phyloP scores from a whole-genome alignment of 2,797 vertebrate genomes.

The Triplophysa yarkandensis region DNA sequence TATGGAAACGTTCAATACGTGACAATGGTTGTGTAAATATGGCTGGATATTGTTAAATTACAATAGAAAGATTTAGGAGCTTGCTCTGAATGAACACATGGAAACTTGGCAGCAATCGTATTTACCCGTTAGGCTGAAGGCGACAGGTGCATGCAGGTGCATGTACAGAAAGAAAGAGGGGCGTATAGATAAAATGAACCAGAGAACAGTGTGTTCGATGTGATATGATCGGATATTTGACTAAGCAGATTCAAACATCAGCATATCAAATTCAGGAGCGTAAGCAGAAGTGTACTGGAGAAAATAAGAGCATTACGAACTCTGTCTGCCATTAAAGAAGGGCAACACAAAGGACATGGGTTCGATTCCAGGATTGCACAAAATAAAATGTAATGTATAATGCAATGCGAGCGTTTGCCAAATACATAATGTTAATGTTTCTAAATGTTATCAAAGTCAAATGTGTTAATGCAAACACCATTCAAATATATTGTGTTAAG shows the following conservation, averaged over 20 bases:
- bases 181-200: background rate
- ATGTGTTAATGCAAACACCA: slow-evolving; percentile 6
- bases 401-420: no score
- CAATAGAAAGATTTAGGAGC: background rate
- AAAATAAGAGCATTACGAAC: no score
- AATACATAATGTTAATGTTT: no score
- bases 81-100: slow-evolving; percentile 3
- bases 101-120: slow-evolving; percentile 2
- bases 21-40: slow-evolving; percentile 10
- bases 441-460: slow-evolving; percentile 35
- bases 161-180: slow-evolving; percentile 9
- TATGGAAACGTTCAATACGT: slow-evolving; percentile 13
- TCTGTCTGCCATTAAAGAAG: no score
- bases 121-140: slow-evolving; percentile 29
- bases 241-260: slow-evolving; percentile 44
- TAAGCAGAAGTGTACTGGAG: slow-evolving; percentile 53
- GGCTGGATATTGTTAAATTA: slow-evolving; percentile 16
- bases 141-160: slow-evolving; percentile 23
- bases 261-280: slow-evolving; percentile 62
- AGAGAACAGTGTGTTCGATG: slow-evolving; percentile 38
- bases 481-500: background rate
- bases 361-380: no score
- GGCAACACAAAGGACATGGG: no score
- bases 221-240: slow-evolving; percentile 50
- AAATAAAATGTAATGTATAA: no score